Evolutionary conservation across 2,888 invertebrate genomes (phyloP).

Genomic region (Cheilosia soror): DNA sequence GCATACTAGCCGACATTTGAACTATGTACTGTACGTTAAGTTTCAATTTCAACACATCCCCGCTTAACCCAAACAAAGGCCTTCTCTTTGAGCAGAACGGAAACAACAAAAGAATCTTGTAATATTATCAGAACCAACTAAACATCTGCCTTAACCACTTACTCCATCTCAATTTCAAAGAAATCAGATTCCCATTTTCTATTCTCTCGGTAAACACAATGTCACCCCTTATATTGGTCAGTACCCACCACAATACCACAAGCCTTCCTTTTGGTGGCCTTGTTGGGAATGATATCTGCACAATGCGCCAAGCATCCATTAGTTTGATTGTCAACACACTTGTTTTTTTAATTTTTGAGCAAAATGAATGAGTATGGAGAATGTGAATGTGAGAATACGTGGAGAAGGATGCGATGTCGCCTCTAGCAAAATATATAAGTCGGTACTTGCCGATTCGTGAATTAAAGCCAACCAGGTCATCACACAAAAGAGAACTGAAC

Average conservation of each 20-base stretch:
- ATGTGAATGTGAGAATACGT: slow-evolving; percentile 35
- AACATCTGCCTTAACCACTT: slow-evolving; percentile 3
- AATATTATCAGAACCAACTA: slow-evolving; percentile 1
- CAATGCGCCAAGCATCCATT: slow-evolving; percentile 71
- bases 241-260: slow-evolving; percentile 56
- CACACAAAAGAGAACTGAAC: slow-evolving; percentile 33
- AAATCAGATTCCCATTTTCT: slow-evolving; percentile 33
- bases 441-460: slow-evolving; percentile 56
- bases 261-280: slow-evolving; percentile 32
- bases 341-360: slow-evolving; percentile 58
- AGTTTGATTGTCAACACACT: slow-evolving; percentile 74
- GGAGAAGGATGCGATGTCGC: slow-evolving; percentile 43
- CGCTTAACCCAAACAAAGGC: neutral
- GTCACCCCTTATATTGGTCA: slow-evolving; percentile 47
- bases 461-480: slow-evolving; percentile 66
- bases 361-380: slow-evolving; percentile 37
- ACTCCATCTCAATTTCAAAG: slow-evolving; percentile 43
- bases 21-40: neutral
- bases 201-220: slow-evolving; percentile 21
- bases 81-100: neutral
- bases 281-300: slow-evolving; percentile 47
- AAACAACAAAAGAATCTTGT: slow-evolving; percentile 8
- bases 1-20: too few relatives aligned
- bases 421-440: slow-evolving; percentile 44
- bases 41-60: neutral